phyloP scores from a whole-genome alignment of 1,140 invertebrate species.

The Calliopsis andreniformis region DNA sequence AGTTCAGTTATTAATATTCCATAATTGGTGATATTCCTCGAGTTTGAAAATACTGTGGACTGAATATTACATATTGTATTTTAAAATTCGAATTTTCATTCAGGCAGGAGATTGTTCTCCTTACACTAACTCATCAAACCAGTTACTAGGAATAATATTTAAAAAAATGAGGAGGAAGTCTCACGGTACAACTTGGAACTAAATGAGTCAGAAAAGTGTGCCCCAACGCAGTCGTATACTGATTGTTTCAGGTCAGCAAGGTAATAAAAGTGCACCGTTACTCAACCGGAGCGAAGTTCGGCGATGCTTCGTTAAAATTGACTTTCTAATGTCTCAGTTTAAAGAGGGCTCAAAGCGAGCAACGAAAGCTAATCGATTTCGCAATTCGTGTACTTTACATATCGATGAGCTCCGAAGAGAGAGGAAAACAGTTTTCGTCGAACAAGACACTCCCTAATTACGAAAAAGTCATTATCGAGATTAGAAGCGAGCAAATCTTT shows the following conservation, averaged over 20 bases:
- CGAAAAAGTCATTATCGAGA: conserved; percentile 45
- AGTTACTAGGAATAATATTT: neutral
- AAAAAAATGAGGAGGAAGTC: neutral
- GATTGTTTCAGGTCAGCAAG: conserved; percentile 55
- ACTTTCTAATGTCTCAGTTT: no score
- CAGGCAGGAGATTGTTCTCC: no score
- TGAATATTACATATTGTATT: no score
- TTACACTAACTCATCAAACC: no score
- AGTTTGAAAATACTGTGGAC: no score
- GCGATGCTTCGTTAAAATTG: conserved; percentile 38
- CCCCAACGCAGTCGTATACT: neutral
- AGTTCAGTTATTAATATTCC: no score
- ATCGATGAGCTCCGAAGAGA: neutral
- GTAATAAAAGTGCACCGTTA: conserved; percentile 61
- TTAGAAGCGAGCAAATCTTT: neutral
- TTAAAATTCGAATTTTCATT: no score
- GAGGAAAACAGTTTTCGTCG: conserved; percentile 3
- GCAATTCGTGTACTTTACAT: neutral
- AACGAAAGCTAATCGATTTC: no score
- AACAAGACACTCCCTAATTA: conserved; percentile 6
- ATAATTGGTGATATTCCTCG: no score
- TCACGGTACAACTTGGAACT: neutral
- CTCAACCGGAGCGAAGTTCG: conserved; percentile 32
- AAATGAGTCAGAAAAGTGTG: neutral
- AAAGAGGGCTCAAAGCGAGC: no score